Conservation (phyloP, 1,140 invertebrate genomes). For the Drosophila hydei region DNA sequence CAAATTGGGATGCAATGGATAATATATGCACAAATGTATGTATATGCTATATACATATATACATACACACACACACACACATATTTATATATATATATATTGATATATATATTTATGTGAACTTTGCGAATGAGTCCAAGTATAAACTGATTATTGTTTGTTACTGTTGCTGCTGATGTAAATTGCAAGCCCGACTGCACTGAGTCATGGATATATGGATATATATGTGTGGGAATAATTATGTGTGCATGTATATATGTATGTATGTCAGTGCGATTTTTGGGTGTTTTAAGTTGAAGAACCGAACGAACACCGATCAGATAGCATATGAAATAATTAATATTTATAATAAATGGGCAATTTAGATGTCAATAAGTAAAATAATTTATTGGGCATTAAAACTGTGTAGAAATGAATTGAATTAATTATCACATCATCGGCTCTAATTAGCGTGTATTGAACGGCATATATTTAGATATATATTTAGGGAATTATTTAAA, state of each 20-base stretch:
- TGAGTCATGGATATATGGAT: conserved; percentile 14
- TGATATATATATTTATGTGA: not conserved
- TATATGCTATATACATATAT: not conserved
- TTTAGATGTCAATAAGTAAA: conserved; percentile 7
- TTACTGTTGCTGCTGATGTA: conserved; percentile 11
- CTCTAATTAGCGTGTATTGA: not conserved
- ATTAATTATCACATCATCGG: not conserved
- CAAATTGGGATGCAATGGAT: conserved; percentile 13
- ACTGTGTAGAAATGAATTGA: not conserved
- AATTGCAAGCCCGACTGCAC: not conserved
- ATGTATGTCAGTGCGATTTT: not conserved
- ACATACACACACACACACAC: not conserved
- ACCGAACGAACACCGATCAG: not conserved
- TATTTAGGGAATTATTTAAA: not conserved
- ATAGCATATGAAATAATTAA: conserved; percentile 23
- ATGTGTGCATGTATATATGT: not conserved
- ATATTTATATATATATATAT: not conserved
- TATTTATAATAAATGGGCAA: conserved; percentile 15
- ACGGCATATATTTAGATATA: not conserved
- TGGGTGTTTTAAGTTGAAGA: not conserved
- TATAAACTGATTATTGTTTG: conserved; percentile 22
- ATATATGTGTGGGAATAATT: conserved; percentile 6
- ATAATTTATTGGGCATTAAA: not conserved
- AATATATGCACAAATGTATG: not conserved
- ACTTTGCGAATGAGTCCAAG: not conserved